These are phyloP conservation scores for Boulengeromyrus knoepffleri DNA, from an alignment of 2,113 vertebrate genomes.

Conservation along the genomic window DNA sequence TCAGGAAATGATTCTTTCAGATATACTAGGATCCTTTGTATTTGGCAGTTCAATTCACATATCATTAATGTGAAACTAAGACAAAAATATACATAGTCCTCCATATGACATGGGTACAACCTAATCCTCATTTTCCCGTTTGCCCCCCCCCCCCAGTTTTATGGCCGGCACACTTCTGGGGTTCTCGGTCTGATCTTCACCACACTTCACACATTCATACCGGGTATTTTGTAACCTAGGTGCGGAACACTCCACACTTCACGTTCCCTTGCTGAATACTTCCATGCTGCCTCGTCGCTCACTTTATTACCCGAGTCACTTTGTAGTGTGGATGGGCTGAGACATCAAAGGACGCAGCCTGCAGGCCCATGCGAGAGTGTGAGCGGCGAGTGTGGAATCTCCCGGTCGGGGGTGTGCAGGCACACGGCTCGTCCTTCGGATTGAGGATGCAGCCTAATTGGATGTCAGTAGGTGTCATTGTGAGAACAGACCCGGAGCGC, in stretches of 20 bases:
- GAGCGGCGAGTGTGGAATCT: constrained; percentile 14
- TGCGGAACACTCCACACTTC: constrained; percentile 4
- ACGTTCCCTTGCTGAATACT: background rate
- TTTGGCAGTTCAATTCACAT: background rate
- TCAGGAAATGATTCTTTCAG: background rate
- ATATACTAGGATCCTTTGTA: background rate
- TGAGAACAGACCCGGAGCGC: constrained; percentile 19
- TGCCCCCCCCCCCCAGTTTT: background rate
- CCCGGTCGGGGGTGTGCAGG: background rate
- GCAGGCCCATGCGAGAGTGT: background rate
- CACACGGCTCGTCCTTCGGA: background rate
- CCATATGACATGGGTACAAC: background rate
- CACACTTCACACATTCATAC: constrained; percentile 13
- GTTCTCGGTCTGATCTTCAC: background rate
- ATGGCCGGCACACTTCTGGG: background rate
- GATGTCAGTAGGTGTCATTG: constrained; percentile 17
- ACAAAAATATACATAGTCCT: background rate
- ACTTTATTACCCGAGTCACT: background rate
- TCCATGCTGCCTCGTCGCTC: background rate
- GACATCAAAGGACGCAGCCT: constrained; percentile 3
- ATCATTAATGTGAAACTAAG: background rate
- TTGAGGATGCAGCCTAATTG: background rate
- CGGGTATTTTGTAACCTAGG: constrained; percentile 26
- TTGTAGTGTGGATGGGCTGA: background rate
- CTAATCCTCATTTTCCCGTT: background rate